phyloP scores from a whole-genome alignment of 1,140 invertebrate species.

The Eupeodes corollae region DNA sequence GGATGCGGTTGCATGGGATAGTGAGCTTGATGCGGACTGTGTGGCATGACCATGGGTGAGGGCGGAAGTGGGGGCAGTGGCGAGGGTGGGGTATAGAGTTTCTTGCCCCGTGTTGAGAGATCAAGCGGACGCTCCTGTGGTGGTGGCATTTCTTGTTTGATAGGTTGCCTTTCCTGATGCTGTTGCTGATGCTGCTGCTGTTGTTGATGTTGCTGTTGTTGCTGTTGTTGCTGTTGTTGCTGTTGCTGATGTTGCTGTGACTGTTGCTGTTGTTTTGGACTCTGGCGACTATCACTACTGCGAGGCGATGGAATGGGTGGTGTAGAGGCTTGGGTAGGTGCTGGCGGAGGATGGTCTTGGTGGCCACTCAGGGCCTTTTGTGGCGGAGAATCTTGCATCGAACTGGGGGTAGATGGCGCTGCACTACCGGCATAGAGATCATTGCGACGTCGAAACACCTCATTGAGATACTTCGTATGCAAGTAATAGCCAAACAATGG shows the following conservation, averaged over 20 bases:
- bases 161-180: not conserved
- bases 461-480: conserved; percentile 60
- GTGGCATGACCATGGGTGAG: conserved; percentile 3
- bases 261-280: not conserved
- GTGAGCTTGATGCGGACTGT: conserved; percentile 11
- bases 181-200: conserved; percentile 20
- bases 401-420: conserved; percentile 24
- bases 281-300: not conserved
- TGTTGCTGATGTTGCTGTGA: not conserved
- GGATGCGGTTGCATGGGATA: conserved; percentile 25
- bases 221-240: conserved; percentile 1
- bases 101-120: conserved; percentile 51
- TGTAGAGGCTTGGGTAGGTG: not conserved
- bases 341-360: conserved; percentile 2
- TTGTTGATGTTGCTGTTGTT: not conserved
- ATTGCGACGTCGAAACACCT: conserved; percentile 52
- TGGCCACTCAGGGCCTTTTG: not conserved
- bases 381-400: conserved; percentile 15
- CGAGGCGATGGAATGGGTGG: not conserved
- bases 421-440: conserved; percentile 47
- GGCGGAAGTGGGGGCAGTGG: conserved; percentile 38
- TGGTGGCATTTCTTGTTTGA: conserved; percentile 30
- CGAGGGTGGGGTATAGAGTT: conserved; percentile 18
- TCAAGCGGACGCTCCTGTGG: conserved; percentile 77
- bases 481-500: conserved; percentile 59